Percentiles rank a stretch among this genome's conserved stretches.
Evolutionary conservation across 2,113 vertebrate species (phyloP).

Genomic region (Daboia siamensis): DNA sequence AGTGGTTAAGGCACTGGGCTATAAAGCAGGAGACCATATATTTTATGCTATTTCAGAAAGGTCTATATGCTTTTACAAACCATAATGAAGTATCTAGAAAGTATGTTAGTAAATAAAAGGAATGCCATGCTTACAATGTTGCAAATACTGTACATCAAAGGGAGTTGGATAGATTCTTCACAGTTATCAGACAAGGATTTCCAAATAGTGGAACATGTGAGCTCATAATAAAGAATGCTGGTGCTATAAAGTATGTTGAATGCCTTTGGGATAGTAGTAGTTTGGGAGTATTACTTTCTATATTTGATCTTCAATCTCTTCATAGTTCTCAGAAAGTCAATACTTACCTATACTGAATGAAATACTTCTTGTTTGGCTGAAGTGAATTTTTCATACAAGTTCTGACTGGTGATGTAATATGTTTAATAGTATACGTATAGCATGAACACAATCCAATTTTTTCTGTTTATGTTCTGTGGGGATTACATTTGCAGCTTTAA

Average conservation of each 20-base stretch:
- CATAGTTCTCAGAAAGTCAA: not conserved
- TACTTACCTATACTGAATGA: not conserved
- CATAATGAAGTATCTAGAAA: not conserved
- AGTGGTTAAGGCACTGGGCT: too few relatives aligned
- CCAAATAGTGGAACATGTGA: not conserved
- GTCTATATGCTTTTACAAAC: not conserved
- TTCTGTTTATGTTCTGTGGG: not conserved
- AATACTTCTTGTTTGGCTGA: not conserved
- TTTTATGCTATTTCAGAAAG: too few relatives aligned
- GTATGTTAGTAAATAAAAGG: not conserved
- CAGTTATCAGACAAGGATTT: not conserved
- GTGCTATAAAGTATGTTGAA: not conserved
- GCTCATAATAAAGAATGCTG: not conserved
- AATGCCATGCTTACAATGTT: not conserved
- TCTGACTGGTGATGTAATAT: not conserved
- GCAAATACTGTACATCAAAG: not conserved
- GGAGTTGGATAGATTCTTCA: not conserved
- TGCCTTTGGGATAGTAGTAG: not conserved
- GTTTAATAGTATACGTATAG: not conserved
- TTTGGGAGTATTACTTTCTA: not conserved
- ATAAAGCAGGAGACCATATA: too few relatives aligned
- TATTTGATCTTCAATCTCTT: constrained; percentile 9
- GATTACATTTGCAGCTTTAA: not conserved
- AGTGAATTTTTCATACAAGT: not conserved
- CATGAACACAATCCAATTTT: not conserved